Evolutionary conservation across 2,888 invertebrate species (phyloP), one percentile per base, ranked within the genome.

Genomic region (Mesochorus sp.): DNA sequence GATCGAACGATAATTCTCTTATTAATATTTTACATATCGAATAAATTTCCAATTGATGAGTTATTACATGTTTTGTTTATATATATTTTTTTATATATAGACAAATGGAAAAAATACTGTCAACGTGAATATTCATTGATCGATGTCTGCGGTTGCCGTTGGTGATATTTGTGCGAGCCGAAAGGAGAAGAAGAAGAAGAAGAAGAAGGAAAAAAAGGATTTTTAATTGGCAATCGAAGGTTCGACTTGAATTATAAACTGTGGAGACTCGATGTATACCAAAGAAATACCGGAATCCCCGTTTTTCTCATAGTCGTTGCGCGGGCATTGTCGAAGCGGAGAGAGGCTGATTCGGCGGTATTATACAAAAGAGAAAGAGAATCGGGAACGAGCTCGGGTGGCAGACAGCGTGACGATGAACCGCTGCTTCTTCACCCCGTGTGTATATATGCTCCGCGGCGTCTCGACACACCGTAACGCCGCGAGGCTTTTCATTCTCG

Each of bases 391-490:
- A 75, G 62, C 83, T 80, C 81, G 81, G 82, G 81, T 82, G 79
- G 81, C 84, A 85, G 86, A 85, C 87, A 85, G 85, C 85, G 85
- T 86, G 86, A 87, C 87, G 84, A 85, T 84, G 83, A 83, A 81
- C 76, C 77, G 77, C 81, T 81, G 84, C 84, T 80, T 82, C 73
- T 77, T 74, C 78, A 66, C 72, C 73, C 74, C 77, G 68, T 51
- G 55, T 31, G n/a, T n/a, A n/a, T n/a, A n/a, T n/a, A 47, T 28
- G 53, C 37, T 24, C 24, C 17, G 37, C 37, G 49, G 47, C 26
- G 55, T 31, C 34, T 28, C n/a, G 3, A 14, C 44, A 12, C 12
- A n/a, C n/a, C n/a, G n/a, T n/a, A n/a, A n/a, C n/a, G n/a, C n/a
- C n/a, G n/a, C n/a, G n/a, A n/a, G n/a, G n/a, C n/a, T n/a, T n/a